phyloP scores from a whole-genome alignment of 2,888 invertebrate species.

The Aphrophora alni region DNA sequence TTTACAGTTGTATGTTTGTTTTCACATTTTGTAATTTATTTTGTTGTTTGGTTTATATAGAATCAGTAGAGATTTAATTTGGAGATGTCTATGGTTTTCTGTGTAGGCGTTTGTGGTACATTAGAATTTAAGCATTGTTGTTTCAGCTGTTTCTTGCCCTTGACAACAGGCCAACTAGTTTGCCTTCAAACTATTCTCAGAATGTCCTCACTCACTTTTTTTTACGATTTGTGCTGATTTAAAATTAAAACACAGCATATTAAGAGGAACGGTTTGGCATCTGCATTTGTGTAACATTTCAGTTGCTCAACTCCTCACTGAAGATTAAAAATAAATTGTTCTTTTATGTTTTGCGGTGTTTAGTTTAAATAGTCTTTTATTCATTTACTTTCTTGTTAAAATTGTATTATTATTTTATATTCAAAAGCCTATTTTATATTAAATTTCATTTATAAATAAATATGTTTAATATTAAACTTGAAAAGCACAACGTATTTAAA shows the following conservation, averaged over 20 bases:
- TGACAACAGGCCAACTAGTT: background rate
- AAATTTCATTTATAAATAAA: too few relatives aligned
- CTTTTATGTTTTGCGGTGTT: too few relatives aligned
- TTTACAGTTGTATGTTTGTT: too few relatives aligned
- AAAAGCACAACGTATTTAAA: too few relatives aligned
- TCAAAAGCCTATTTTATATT: too few relatives aligned
- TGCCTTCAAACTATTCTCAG: background rate
- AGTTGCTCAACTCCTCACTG: background rate
- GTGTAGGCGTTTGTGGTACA: background rate
- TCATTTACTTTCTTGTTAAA: too few relatives aligned
- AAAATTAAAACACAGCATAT: background rate
- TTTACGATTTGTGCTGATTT: constrained; percentile 9
- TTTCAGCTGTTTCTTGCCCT: background rate
- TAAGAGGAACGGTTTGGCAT: background rate
- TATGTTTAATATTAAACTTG: too few relatives aligned
- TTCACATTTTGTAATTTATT: too few relatives aligned
- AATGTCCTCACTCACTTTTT: constrained; percentile 3
- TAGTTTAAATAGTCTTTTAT: too few relatives aligned
- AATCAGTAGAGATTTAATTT: too few relatives aligned
- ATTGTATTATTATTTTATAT: too few relatives aligned
- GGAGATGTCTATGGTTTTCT: background rate
- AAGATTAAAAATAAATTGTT: background rate
- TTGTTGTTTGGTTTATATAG: too few relatives aligned
- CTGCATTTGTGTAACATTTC: background rate
- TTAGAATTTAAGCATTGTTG: background rate